These are phyloP conservation scores for Furnarius figulus DNA, from an alignment of 2,113 vertebrate genomes.

Conservation along the genomic window DNA sequence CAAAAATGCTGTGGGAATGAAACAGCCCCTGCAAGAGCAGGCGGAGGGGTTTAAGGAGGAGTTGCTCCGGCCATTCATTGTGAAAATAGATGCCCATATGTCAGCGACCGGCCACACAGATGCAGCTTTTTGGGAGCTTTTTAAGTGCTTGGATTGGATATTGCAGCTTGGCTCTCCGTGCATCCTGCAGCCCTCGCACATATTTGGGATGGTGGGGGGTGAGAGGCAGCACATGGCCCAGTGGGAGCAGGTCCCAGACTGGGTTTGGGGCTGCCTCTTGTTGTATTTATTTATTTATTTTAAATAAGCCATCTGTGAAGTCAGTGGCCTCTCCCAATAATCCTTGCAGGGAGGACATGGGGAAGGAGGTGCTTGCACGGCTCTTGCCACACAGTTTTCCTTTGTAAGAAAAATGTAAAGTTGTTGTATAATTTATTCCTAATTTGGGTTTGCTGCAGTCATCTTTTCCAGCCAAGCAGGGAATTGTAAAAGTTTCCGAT, in stretches of 20 bases:
- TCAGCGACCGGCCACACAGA: background rate
- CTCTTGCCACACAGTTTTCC: constrained; percentile 43
- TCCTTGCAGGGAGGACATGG: background rate
- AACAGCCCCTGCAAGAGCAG: constrained; percentile 12
- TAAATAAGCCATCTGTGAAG: background rate
- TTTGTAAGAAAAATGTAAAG: constrained; percentile 61
- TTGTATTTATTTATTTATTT: background rate
- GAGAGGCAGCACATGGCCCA: background rate
- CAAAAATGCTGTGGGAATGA: constrained; percentile 49
- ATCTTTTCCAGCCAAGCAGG: constrained; percentile 50
- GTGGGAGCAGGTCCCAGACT: background rate
- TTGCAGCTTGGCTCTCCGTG: background rate
- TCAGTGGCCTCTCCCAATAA: background rate
- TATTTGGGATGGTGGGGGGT: background rate
- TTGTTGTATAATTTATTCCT: constrained; percentile 70
- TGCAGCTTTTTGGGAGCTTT: background rate
- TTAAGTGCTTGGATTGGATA: background rate
- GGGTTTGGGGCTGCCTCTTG: background rate
- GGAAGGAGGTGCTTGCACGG: constrained; percentile 16
- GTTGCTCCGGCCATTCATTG: constrained; percentile 13
- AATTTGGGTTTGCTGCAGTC: constrained; percentile 70
- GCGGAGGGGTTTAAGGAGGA: constrained; percentile 35
- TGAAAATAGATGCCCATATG: background rate
- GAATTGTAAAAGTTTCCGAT: constrained; percentile 60
- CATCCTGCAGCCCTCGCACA: background rate